A percentile compares a stretch with the other conserved stretches of the same genome.
These are phyloP conservation scores for Matsumurasca onukii DNA, from an alignment of 1,140 invertebrate genomes.

Conservation along the genomic window DNA sequence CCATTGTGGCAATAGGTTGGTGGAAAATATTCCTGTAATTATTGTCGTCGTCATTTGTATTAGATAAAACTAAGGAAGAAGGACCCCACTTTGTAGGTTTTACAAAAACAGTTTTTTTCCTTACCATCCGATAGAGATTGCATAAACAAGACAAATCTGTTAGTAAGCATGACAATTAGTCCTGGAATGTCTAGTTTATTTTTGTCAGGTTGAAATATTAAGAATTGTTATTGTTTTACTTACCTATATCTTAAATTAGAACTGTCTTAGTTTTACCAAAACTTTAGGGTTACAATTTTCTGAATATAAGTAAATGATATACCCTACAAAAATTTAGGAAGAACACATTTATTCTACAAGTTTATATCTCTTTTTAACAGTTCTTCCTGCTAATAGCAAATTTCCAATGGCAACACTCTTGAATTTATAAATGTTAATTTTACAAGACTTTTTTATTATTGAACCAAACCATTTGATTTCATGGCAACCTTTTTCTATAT, in stretches of 20 bases:
- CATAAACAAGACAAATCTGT: constrained; percentile 19
- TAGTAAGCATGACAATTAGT: background rate
- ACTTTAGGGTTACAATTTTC: background rate
- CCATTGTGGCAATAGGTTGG: constrained; percentile 1
- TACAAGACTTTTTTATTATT: too few species aligned
- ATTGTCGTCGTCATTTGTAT: constrained; percentile 24
- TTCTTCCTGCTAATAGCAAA: too few species aligned
- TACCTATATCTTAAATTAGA: background rate
- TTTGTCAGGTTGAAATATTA: background rate
- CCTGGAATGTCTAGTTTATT: background rate
- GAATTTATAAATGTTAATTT: too few species aligned
- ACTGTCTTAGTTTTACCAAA: background rate
- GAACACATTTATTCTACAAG: too few species aligned
- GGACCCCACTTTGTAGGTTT: constrained; percentile 33
- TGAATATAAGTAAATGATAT: too few species aligned
- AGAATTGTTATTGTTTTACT: background rate
- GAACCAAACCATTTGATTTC: too few species aligned
- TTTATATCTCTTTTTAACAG: too few species aligned
- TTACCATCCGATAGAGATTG: background rate
- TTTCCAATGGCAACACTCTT: too few species aligned
- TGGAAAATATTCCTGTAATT: background rate
- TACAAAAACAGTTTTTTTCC: constrained; percentile 12
- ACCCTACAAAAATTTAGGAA: too few species aligned
- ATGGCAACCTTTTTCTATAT: too few species aligned
- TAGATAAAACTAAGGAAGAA: constrained; percentile 32